Conservation (phyloP, 2,797 vertebrate genomes). For the Diceros bicornis region DNA sequence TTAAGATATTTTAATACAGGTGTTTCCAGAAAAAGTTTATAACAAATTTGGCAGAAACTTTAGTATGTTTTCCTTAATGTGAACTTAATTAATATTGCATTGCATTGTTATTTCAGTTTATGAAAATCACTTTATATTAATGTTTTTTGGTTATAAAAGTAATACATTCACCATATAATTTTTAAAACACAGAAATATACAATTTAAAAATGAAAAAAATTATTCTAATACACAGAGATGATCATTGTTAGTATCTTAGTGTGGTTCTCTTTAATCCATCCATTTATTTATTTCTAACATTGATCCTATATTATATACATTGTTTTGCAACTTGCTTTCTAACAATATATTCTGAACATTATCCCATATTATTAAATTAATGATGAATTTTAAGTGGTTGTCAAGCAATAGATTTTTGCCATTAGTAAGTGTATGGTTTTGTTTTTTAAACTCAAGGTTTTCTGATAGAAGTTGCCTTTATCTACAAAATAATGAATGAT, state of each 20-base stretch:
- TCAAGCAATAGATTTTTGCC: not conserved
- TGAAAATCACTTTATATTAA: slow-evolving; percentile 9
- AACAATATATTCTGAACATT: slow-evolving; percentile 10
- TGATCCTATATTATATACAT: not conserved
- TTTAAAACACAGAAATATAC: not conserved
- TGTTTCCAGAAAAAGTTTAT: slow-evolving; percentile 10
- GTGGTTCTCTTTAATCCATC: slow-evolving; percentile 1
- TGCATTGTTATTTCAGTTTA: not conserved
- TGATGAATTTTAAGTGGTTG: slow-evolving; percentile 27
- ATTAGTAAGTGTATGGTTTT: not conserved
- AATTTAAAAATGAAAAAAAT: slow-evolving; percentile 23
- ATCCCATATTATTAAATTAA: slow-evolving; percentile 18
- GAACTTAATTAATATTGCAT: slow-evolving; percentile 26
- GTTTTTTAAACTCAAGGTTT: slow-evolving; percentile 19
- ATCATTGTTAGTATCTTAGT: not conserved
- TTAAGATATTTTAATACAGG: slow-evolving; percentile 9
- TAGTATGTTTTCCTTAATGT: not conserved
- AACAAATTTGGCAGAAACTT: not conserved
- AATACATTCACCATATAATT: not conserved
- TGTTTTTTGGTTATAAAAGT: not conserved
- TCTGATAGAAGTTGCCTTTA: slow-evolving; percentile 35
- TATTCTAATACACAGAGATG: not conserved
- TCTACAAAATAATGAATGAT: slow-evolving; percentile 3
- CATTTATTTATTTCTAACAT: not conserved
- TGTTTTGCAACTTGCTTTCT: slow-evolving; percentile 56